Percentiles rank a stretch among this genome's conserved stretches.
Conservation (phyloP, 2,888 invertebrate genomes). For the Gastrophysa polygoni region DNA sequence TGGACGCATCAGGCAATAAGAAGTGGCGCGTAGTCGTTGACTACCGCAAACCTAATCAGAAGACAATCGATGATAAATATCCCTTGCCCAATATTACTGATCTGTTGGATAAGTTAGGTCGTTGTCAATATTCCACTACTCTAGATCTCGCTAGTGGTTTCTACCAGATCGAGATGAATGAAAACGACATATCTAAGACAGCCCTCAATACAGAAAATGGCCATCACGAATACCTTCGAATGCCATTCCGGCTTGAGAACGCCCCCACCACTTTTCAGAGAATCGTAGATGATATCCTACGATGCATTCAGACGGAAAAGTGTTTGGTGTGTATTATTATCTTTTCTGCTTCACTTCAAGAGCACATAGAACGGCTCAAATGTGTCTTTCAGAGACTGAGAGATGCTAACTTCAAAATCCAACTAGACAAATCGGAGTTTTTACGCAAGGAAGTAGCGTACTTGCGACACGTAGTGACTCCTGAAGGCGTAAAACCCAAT, state of each 20-base stretch:
- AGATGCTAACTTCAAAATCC: slow-evolving; percentile 25
- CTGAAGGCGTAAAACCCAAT: slow-evolving; percentile 18
- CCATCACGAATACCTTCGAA: slow-evolving; percentile 13
- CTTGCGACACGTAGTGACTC: slow-evolving; percentile 23
- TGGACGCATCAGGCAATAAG: slow-evolving; percentile 22
- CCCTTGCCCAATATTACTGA: slow-evolving; percentile 17
- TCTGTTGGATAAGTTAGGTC: slow-evolving; percentile 15
- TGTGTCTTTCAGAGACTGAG: slow-evolving; percentile 16
- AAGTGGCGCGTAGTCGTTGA: too few relatives aligned
- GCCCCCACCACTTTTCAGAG: slow-evolving; percentile 27
- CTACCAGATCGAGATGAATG: slow-evolving; percentile 30
- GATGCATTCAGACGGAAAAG: slow-evolving; percentile 22
- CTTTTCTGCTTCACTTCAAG: slow-evolving; percentile 21
- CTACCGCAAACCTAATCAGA: slow-evolving; percentile 15
- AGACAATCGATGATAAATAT: slow-evolving; percentile 17
- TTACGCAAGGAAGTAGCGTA: slow-evolving; percentile 26
- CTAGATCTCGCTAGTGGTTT: slow-evolving; percentile 25
- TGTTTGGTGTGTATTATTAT: slow-evolving; percentile 26
- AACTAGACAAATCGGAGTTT: slow-evolving; percentile 30
- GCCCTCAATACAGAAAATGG: slow-evolving; percentile 23
- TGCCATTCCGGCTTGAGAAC: slow-evolving; percentile 28
- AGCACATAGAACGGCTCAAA: slow-evolving; percentile 18
- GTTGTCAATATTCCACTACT: slow-evolving; percentile 14
- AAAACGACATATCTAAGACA: slow-evolving; percentile 21
- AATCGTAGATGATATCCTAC: slow-evolving; percentile 26